Evolutionary conservation across 2,888 invertebrate genomes (phyloP).

Genomic region (Drosophila gaucha): DNA sequence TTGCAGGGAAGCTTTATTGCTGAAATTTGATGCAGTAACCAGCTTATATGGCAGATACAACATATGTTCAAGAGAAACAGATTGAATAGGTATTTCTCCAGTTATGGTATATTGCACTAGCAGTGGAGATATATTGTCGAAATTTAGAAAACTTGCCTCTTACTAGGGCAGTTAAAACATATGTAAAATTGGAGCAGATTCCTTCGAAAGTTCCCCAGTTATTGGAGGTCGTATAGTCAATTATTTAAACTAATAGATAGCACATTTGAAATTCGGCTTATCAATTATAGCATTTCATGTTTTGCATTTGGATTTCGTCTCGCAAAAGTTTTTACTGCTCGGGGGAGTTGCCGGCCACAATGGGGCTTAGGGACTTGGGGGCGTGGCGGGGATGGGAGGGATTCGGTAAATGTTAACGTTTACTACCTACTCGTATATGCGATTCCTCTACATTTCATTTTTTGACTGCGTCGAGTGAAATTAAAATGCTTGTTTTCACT

Average conservation of each 20-base stretch:
- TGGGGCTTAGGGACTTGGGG: constrained; percentile 7
- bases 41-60: too few relatives aligned
- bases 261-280: constrained; percentile 12
- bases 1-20: too few relatives aligned
- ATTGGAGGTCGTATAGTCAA: not conserved
- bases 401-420: constrained; percentile 73
- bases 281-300: constrained; percentile 4
- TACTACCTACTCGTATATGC: constrained; percentile 64
- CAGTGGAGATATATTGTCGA: too few relatives aligned
- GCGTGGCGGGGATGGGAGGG: constrained; percentile 4
- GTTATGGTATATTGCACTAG: too few relatives aligned
- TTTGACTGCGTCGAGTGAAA: constrained; percentile 70
- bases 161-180: not conserved
- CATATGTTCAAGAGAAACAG: not conserved
- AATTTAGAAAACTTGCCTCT: too few relatives aligned
- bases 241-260: not conserved
- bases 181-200: not conserved
- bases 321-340: constrained; percentile 73
- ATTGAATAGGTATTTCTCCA: not conserved
- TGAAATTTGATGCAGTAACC: not conserved
- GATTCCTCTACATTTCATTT: constrained; percentile 65
- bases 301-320: constrained; percentile 44
- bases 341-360: constrained; percentile 54
- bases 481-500: constrained; percentile 84
- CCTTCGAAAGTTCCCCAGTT: rapidly evolving